Evolutionary conservation across 2,888 invertebrate genomes (phyloP).

Genomic region (Zootermopsis nevadensis): DNA sequence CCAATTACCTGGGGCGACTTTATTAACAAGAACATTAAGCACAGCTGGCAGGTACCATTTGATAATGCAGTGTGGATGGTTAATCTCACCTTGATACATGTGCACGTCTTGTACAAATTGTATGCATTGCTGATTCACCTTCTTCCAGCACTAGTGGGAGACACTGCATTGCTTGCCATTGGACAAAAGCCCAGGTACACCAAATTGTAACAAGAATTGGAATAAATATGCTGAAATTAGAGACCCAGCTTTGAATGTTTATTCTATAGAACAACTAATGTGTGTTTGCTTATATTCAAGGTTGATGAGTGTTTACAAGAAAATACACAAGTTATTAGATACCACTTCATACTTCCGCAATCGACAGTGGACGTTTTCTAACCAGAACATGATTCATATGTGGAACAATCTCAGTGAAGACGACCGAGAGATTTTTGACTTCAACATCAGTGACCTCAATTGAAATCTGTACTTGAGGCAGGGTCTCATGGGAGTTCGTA

Average conservation of each 20-base stretch:
- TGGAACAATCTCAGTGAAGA: conserved; percentile 68
- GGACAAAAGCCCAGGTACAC: conserved; percentile 62
- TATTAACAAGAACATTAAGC: conserved; percentile 66
- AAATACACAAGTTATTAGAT: conserved; percentile 78
- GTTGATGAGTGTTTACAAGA: conserved; percentile 78
- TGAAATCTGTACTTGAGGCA: conserved; percentile 80
- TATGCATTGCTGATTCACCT: conserved; percentile 59
- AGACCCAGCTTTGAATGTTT: too few species aligned
- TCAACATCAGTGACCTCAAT: conserved; percentile 76
- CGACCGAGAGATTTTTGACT: conserved; percentile 76
- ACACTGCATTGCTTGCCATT: conserved; percentile 63
- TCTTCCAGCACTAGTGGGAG: conserved; percentile 69
- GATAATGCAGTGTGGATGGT: conserved; percentile 56
- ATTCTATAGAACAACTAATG: background rate
- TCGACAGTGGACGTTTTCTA: conserved; percentile 79
- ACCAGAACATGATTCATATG: conserved; percentile 70
- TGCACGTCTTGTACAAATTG: conserved; percentile 68
- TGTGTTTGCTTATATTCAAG: conserved; percentile 64
- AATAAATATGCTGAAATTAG: too few species aligned
- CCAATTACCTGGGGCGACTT: conserved; percentile 86
- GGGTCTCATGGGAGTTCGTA: conserved; percentile 78
- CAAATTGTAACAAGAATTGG: background rate
- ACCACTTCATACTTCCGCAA: conserved; percentile 84
- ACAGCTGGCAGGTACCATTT: conserved; percentile 56
- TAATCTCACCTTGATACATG: conserved; percentile 62